phyloP scores from a whole-genome alignment of 2,797 vertebrate genomes.

The Hippoglossus hippoglossus region DNA sequence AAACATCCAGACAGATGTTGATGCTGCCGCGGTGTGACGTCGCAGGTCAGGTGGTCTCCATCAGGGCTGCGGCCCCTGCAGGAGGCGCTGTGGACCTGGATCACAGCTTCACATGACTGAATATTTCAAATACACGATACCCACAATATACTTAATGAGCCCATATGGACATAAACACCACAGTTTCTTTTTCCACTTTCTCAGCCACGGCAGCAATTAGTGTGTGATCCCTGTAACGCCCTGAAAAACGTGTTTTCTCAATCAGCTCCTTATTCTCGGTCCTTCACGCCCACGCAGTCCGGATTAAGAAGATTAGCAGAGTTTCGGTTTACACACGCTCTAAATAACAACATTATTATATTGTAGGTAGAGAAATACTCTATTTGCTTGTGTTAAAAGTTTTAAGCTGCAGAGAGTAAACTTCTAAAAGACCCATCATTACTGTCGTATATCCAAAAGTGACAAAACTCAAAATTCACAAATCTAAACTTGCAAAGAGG shows the following conservation, averaged over 20 bases:
- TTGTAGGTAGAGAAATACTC: too few species aligned
- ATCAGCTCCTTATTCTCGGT: neutral
- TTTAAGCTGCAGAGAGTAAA: too few species aligned
- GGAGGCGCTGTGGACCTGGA: constrained; percentile 1
- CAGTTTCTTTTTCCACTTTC: neutral
- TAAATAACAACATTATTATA: too few species aligned
- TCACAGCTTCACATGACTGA: constrained; percentile 30
- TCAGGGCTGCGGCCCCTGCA: constrained; percentile 1
- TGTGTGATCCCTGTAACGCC: neutral
- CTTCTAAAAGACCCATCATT: too few species aligned
- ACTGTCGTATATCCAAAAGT: too few species aligned
- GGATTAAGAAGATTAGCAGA: constrained; percentile 1
- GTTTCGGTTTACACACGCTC: neutral
- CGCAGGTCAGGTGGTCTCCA: constrained; percentile 1
- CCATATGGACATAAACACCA: neutral
- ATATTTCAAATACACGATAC: neutral
- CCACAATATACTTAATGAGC: neutral
- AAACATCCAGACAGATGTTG: too few species aligned
- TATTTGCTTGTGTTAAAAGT: too few species aligned
- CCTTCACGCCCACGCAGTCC: neutral
- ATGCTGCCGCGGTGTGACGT: neutral
- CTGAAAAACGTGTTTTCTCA: neutral
- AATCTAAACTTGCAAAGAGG: too few species aligned
- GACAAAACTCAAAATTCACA: too few species aligned
- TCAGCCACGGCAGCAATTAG: neutral